Evolutionary conservation across 2,888 invertebrate genomes (phyloP), one percentile per base, ranked within the genome.

Genomic region (Stegana nigrithorax): DNA sequence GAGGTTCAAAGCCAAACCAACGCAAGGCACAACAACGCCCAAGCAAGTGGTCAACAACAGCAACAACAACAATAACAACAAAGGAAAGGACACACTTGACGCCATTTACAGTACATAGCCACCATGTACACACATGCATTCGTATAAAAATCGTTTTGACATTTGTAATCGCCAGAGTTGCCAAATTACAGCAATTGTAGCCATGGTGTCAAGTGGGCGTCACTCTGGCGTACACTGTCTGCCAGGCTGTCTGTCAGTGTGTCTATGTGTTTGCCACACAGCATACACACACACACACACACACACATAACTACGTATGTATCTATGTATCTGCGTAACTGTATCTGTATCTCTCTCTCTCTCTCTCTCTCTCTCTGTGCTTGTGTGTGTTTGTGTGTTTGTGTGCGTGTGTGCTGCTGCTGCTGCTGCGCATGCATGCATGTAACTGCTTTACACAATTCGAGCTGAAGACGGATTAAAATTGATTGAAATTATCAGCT

Each of bases 401-500:
- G 19, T 63, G 44, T 56, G 17, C 29, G 44, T 26, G 44, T 45
- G 47, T 23, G 17, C 14, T n/a, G n/a, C n/a, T n/a, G n/a, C n/a
- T n/a, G 42, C 14, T 12, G n/a, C 14, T 29, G 32, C 5, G 44
- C 26, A 21, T 58, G 57, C 36, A 21, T 59, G 50, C 10, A 14
- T 55, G 55, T 14, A 10, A 6, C 26, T 25, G 25, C 25, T 50
- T 25, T 25, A 26, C 14, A 12, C 47, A 45, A 45, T 7, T 7
- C 23, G 17, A 12, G 25, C 32, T 21, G 61, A 72, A 21, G 62
- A 60, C 67, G 67, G 76, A 75, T 77, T 77, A 77, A 77, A 79
- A 78, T 76, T 79, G 76, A 79, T 77, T 77, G 76, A 77, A 77
- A 77, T 77, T 79, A 79, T 79, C 80, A 72, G 80, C 80, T 79